A percentile compares a stretch with the other conserved stretches of the same genome.
Conservation (phyloP, 2,113 vertebrate species). For the Chaetura pelagica region DNA sequence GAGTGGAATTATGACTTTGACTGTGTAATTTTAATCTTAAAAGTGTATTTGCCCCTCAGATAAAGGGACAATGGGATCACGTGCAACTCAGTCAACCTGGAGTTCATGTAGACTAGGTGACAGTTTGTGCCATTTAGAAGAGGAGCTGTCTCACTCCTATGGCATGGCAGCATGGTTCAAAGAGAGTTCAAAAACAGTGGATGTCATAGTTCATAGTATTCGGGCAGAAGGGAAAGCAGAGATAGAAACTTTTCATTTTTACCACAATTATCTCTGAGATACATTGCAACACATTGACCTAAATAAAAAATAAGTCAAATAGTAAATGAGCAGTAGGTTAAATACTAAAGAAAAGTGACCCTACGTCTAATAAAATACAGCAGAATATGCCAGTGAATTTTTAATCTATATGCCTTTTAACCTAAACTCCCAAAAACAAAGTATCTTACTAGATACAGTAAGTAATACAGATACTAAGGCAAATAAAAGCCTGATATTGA, state of each 20-base stretch:
- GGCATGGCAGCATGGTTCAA: not conserved
- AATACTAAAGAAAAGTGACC: not conserved
- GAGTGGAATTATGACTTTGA: not conserved
- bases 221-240: not conserved
- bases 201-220: accelerated
- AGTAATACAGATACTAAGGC: not conserved
- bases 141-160: not conserved
- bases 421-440: not conserved
- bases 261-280: not conserved
- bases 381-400: not conserved
- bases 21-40: not conserved
- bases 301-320: not conserved
- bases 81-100: not conserved
- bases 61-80: not conserved
- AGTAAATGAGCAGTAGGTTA: not conserved
- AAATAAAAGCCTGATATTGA: not conserved
- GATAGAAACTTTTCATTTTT: not conserved
- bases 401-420: not conserved
- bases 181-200: not conserved
- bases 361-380: not conserved
- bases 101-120: accelerated
- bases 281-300: not conserved
- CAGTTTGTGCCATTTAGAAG: not conserved
- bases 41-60: not conserved
- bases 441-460: not conserved